phyloP scores from a whole-genome alignment of 2,113 vertebrate species.

The Capreolus pygargus region DNA sequence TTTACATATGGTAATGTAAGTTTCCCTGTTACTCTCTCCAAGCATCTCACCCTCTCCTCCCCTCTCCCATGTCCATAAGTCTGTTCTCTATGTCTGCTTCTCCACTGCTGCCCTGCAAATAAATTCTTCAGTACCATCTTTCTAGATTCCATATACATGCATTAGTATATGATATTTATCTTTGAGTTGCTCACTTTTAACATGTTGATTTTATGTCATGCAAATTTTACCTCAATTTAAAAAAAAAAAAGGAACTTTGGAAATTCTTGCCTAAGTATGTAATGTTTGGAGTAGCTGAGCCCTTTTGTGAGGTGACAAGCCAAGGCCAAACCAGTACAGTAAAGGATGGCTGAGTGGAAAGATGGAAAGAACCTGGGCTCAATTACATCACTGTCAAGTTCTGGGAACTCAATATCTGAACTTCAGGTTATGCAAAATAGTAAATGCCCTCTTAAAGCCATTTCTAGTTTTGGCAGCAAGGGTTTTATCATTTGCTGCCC shows the following conservation, averaged over 20 bases:
- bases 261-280: background rate
- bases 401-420: background rate
- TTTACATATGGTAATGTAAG: background rate
- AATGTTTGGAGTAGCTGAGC: background rate
- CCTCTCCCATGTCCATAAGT: background rate
- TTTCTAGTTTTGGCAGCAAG: background rate
- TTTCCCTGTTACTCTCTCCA: background rate
- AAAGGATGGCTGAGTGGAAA: background rate
- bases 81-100: background rate
- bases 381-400: fast-evolving
- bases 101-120: background rate
- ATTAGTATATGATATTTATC: background rate
- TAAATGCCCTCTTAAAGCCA: background rate
- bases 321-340: background rate
- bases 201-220: background rate
- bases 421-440: background rate
- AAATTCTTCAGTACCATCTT: background rate
- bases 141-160: background rate
- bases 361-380: background rate
- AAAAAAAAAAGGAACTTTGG: background rate
- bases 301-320: background rate
- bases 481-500: background rate
- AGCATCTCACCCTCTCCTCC: background rate
- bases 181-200: background rate
- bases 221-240: background rate